These are phyloP conservation scores for Stigmatopora nigra DNA, from an alignment of 2,113 vertebrate species.

Conservation along the genomic window DNA sequence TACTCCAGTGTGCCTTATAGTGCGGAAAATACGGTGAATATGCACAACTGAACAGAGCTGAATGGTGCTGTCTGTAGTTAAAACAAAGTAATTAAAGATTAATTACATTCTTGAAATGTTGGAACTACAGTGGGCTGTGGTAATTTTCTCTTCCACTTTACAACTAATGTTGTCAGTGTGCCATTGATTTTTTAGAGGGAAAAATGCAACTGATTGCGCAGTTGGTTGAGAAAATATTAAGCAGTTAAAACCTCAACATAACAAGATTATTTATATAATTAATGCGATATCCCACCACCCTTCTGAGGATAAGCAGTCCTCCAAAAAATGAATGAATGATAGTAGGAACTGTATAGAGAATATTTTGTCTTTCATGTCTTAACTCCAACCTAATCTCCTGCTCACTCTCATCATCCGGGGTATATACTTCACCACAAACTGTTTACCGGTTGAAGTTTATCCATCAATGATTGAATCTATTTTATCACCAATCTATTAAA, in stretches of 20 bases:
- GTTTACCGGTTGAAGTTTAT: slow-evolving; percentile 43
- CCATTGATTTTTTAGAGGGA: background rate
- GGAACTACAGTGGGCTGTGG: background rate
- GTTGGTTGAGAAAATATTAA: background rate
- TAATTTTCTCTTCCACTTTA: background rate
- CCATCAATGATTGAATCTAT: slow-evolving; percentile 23
- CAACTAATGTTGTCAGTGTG: background rate
- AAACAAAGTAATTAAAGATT: background rate
- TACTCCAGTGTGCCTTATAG: no score
- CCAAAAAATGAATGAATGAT: no score
- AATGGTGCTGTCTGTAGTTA: background rate
- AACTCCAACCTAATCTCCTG: slow-evolving; percentile 23
- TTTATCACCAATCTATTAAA: slow-evolving; percentile 36
- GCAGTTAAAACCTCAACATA: no score
- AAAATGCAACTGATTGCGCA: background rate
- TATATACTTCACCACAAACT: slow-evolving; percentile 20
- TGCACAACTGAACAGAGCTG: background rate
- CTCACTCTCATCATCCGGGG: slow-evolving; percentile 29
- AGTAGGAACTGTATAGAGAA: no score
- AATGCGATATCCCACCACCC: background rate
- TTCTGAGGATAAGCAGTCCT: no score
- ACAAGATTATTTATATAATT: background rate
- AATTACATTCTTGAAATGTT: background rate
- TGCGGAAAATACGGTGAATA: background rate
- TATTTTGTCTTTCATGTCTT: slow-evolving; percentile 10